Conservation (phyloP, 2,797 vertebrate species). For the Jordanella pulchra region DNA sequence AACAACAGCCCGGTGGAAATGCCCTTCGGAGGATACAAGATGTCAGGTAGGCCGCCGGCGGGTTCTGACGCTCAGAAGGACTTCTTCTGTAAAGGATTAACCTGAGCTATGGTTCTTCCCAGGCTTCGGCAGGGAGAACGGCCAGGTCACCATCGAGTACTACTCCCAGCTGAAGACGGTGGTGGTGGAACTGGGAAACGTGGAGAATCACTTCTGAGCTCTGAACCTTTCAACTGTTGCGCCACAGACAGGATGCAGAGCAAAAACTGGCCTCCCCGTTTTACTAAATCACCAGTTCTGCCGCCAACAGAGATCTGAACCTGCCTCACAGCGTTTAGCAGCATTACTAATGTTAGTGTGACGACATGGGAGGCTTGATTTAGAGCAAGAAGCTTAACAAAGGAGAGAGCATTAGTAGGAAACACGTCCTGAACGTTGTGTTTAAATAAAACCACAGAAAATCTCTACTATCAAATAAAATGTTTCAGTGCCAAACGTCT, state of each 20-base stretch:
- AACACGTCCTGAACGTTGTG: not conserved
- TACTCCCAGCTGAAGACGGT: slow-evolving; percentile 97
- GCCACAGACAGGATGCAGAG: not conserved
- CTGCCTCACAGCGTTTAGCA: not conserved
- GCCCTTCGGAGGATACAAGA: slow-evolving; percentile 97
- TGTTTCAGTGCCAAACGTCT: not conserved
- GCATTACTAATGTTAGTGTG: not conserved
- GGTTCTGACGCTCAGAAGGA: not conserved
- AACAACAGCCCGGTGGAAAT: slow-evolving; percentile 88
- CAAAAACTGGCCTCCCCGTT: not conserved
- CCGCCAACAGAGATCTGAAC: not conserved
- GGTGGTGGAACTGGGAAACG: slow-evolving; percentile 93
- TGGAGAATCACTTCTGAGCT: slow-evolving; percentile 84
- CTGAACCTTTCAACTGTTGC: not conserved
- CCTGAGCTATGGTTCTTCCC: slow-evolving; percentile 3
- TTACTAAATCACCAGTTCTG: not conserved
- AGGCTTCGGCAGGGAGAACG: slow-evolving; percentile 97
- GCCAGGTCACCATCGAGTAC: slow-evolving; percentile 89
- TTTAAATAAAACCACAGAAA: not conserved
- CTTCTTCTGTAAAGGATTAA: not conserved
- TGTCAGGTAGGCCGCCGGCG: slow-evolving; percentile 83
- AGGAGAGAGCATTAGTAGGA: not conserved
- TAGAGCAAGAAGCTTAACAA: not conserved
- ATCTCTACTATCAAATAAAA: not conserved
- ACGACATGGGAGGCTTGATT: not conserved